Percentiles rank a stretch among this genome's conserved stretches.
These are phyloP conservation scores for Bombus fervidus DNA, from an alignment of 1,140 invertebrate genomes.

Conservation along the genomic window DNA sequence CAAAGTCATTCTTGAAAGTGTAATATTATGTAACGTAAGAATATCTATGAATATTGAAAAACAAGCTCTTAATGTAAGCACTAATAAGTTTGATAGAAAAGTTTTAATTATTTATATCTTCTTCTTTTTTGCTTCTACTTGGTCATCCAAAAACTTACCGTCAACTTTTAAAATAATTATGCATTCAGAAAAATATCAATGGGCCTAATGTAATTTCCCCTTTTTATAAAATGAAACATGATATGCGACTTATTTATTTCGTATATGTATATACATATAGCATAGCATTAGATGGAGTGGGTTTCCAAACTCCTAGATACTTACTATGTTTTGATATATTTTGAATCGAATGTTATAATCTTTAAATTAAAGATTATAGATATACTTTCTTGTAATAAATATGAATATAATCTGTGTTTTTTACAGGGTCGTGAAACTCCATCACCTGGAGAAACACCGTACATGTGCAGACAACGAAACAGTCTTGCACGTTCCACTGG, in stretches of 20 bases:
- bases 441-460: constrained; percentile 90
- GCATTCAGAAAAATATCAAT: not conserved
- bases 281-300: too few species aligned
- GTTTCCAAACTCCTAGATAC: too few species aligned
- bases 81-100: not conserved
- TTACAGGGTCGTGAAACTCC: constrained; percentile 88
- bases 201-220: too few species aligned
- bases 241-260: too few species aligned
- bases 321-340: not conserved
- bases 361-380: not conserved
- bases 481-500: constrained; percentile 79
- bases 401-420: not conserved
- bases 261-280: too few species aligned
- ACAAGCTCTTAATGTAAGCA: not conserved
- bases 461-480: constrained; percentile 89
- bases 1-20: not conserved
- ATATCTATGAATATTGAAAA: not conserved
- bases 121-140: not conserved
- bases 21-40: not conserved
- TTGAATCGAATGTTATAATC: not conserved
- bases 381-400: not conserved
- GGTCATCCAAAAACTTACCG: too few species aligned
- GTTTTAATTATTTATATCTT: not conserved
- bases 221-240: not conserved
- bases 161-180: not conserved